Conservation (phyloP, 2,888 invertebrate genomes). For the Philopedon plagiatum region DNA sequence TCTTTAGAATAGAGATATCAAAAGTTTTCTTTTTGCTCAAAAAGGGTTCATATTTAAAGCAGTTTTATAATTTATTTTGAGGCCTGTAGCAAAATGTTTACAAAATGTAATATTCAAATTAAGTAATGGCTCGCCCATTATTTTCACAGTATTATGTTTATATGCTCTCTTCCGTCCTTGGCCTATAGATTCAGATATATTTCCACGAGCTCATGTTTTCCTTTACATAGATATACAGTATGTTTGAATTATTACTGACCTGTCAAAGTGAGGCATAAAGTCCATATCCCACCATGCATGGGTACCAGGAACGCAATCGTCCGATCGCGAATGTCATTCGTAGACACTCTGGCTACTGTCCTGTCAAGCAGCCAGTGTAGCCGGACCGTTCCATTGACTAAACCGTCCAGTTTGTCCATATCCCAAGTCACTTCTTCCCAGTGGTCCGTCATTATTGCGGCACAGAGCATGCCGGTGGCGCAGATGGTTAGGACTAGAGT, state of each 20-base stretch:
- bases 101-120: too few species aligned
- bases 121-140: too few species aligned
- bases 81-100: too few species aligned
- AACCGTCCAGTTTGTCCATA: constrained; percentile 71
- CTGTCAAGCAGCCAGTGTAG: constrained; percentile 85
- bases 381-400: constrained; percentile 72
- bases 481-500: constrained; percentile 80
- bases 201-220: neutral
- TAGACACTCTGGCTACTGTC: constrained; percentile 77
- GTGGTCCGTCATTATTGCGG: constrained; percentile 90
- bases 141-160: too few species aligned
- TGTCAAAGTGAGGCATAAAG: constrained; percentile 85
- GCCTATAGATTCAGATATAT: too few species aligned
- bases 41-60: neutral
- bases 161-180: too few species aligned
- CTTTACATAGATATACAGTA: neutral
- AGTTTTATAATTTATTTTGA: too few species aligned
- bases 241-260: constrained; percentile 70
- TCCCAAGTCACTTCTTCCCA: constrained; percentile 93
- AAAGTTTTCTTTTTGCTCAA: constrained; percentile 2
- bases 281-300: constrained; percentile 94
- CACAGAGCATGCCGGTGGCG: constrained; percentile 86
- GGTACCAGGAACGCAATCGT: constrained; percentile 81
- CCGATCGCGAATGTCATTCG: constrained; percentile 60
- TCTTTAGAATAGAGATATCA: neutral